Conservation (phyloP, 2,888 invertebrate genomes). For the Cinara cedri region DNA sequence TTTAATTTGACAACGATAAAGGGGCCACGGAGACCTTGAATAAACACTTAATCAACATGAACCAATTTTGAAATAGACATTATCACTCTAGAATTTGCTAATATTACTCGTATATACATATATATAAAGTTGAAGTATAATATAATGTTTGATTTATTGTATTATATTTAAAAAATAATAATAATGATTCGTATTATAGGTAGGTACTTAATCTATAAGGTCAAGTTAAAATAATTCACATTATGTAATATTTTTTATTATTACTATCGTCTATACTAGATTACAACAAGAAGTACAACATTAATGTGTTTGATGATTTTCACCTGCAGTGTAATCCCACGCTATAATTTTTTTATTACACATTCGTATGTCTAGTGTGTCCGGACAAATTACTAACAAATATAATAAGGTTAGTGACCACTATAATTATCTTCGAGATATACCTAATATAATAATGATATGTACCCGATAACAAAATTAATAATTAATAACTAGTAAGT, state of each 20-base stretch:
- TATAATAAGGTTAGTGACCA: conserved; percentile 35
- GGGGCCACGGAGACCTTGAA: not conserved
- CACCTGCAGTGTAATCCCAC: conserved; percentile 7
- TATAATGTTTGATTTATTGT: too few species aligned
- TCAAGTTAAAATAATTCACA: not conserved
- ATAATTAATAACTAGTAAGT: not conserved
- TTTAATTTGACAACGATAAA: not conserved
- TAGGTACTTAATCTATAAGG: not conserved
- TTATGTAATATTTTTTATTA: not conserved
- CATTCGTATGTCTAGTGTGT: conserved; percentile 8
- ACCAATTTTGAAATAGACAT: not conserved
- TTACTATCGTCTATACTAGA: not conserved
- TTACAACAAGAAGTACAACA: not conserved
- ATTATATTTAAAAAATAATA: not conserved
- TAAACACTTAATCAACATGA: not conserved
- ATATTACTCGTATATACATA: too few species aligned
- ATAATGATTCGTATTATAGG: not conserved
- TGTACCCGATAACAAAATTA: too few species aligned
- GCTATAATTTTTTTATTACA: conserved; percentile 36
- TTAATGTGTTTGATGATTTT: conserved; percentile 29
- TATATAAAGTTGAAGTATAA: too few species aligned
- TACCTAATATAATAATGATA: not conserved
- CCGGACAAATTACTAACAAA: not conserved
- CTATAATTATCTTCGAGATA: not conserved
- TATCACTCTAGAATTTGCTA: not conserved